Conservation (phyloP, 2,113 vertebrate species). For the Petaurus breviceps region DNA sequence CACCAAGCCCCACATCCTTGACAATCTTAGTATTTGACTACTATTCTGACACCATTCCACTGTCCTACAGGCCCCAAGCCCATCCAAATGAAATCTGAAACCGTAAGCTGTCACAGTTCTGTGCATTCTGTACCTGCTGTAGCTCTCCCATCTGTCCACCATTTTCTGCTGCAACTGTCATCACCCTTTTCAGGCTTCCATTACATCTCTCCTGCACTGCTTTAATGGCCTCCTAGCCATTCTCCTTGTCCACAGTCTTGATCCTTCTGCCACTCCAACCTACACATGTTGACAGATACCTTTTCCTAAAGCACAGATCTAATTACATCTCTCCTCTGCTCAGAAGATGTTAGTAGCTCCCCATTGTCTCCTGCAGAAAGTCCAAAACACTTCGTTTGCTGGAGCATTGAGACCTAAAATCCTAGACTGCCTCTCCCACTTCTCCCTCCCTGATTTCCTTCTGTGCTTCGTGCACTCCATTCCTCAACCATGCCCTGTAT, state of each 20-base stretch:
- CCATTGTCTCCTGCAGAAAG: not conserved
- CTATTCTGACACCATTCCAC: not conserved
- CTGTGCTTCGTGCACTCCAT: not conserved
- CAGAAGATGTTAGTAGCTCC: not conserved
- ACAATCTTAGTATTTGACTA: not conserved
- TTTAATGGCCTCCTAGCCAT: not conserved
- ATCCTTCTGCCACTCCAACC: not conserved
- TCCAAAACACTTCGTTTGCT: not conserved
- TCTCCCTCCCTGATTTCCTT: not conserved
- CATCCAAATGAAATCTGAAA: not conserved
- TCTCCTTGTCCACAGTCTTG: not conserved
- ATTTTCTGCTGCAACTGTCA: not conserved
- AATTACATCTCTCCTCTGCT: not conserved
- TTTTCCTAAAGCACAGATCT: not conserved
- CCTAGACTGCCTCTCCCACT: too few species aligned
- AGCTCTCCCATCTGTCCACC: not conserved
- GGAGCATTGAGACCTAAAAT: not conserved
- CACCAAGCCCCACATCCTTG: not conserved
- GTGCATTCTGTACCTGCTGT: too few species aligned
- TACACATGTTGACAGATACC: not conserved
- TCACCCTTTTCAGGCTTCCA: not conserved
- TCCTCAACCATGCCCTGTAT: not conserved
- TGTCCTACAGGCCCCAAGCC: not conserved
- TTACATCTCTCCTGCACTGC: not conserved
- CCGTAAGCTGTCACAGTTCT: not conserved